Evolutionary conservation across 2,797 vertebrate species (phyloP).

Genomic region (Enteromius unitaeniatus): DNA sequence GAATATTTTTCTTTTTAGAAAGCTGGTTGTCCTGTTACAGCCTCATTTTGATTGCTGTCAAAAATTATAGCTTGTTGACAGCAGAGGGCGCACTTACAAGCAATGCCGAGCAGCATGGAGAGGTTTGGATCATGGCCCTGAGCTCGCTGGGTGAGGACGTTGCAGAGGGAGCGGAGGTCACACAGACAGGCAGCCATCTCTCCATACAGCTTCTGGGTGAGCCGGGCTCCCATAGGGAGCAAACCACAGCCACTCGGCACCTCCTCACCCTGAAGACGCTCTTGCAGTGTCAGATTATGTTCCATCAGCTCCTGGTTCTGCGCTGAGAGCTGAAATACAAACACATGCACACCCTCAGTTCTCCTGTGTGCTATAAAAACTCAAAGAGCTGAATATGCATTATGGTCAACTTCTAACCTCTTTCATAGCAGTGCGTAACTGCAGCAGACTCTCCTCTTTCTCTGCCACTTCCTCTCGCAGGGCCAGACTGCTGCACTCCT

Average conservation of each 20-base stretch:
- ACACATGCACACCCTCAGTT: slow-evolving; percentile 31
- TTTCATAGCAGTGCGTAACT: slow-evolving; percentile 88
- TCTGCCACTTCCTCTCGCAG: slow-evolving; percentile 85
- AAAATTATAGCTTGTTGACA: slow-evolving; percentile 2
- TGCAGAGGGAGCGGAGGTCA: slow-evolving; percentile 91
- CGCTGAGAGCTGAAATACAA: slow-evolving; percentile 82
- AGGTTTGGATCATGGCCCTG: slow-evolving; percentile 96
- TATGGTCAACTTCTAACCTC: slow-evolving; percentile 76
- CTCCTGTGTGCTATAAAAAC: neutral
- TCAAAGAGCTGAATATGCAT: neutral
- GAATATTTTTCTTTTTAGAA: neutral
- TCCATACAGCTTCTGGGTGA: slow-evolving; percentile 81
- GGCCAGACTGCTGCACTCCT: slow-evolving; percentile 88
- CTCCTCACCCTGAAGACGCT: slow-evolving; percentile 80
- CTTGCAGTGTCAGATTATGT: slow-evolving; percentile 92
- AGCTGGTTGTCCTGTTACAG: neutral
- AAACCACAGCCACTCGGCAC: slow-evolving; percentile 60
- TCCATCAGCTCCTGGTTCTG: slow-evolving; percentile 98
- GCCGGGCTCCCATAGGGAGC: slow-evolving; percentile 73
- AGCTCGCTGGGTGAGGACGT: slow-evolving; percentile 91
- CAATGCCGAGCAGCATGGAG: slow-evolving; percentile 93
- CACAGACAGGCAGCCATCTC: slow-evolving; percentile 90
- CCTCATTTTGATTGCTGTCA: neutral
- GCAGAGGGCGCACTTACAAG: slow-evolving; percentile 77
- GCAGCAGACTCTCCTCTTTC: slow-evolving; percentile 85